phyloP scores from a whole-genome alignment of 2,797 vertebrate species.

The Poliocrania exsul region DNA sequence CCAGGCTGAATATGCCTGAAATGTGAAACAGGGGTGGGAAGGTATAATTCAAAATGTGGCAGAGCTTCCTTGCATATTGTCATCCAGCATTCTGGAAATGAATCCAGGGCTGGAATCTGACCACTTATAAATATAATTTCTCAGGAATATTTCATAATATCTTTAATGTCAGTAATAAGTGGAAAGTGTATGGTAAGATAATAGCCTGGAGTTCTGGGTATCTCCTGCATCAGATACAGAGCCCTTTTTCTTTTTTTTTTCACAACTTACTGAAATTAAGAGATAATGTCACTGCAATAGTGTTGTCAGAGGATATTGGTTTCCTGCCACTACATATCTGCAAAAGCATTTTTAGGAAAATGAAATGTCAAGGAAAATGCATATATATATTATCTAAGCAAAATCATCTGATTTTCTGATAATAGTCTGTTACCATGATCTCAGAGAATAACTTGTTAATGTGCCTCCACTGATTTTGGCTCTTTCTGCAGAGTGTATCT shows the following conservation, averaged over 20 bases:
- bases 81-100: background rate
- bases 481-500: background rate
- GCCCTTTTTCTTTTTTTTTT: background rate
- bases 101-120: background rate
- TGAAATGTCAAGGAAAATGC: slow-evolving; percentile 43
- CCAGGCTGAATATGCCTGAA: background rate
- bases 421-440: background rate
- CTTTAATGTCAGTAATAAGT: background rate
- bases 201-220: background rate
- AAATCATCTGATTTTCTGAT: background rate
- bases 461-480: background rate
- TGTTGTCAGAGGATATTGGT: background rate
- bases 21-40: background rate
- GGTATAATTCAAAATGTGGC: background rate
- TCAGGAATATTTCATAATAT: background rate
- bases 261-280: slow-evolving; percentile 31
- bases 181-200: background rate
- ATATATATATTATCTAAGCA: slow-evolving; percentile 19
- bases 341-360: slow-evolving; percentile 44
- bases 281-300: slow-evolving; percentile 16
- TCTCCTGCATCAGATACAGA: background rate
- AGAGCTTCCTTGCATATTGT: background rate
- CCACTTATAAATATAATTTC: background rate
- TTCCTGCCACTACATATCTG: slow-evolving; percentile 12
- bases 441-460: background rate